Base-by-base conservation (phyloP, 2,113 vertebrate genomes). In the Chrysemys picta region DNA sequence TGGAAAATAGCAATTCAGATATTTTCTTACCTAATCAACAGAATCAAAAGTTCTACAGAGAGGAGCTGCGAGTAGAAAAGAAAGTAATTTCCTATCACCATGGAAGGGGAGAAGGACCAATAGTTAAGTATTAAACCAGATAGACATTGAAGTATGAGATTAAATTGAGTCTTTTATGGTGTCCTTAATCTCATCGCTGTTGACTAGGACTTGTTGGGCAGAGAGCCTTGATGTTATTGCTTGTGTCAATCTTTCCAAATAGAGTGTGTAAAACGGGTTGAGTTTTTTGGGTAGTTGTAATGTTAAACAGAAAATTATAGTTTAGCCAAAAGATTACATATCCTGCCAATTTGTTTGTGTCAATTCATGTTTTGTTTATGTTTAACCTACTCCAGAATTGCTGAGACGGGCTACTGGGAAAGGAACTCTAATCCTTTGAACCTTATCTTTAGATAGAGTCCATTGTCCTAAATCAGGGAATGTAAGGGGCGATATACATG, bases 1-100 rank as follows among this genome's bases (percentile, higher is more conserved):
- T 85, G 29, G 82, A 94, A 90, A 82, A 84, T 62, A 94, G 72
- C 85, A 88, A 29, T 62, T 93, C 62, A 92, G 80, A 93, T 69
- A 22, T 87, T 69, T 94, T 95, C 47, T 87, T 96, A 94, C 75
- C 80, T 96, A 97, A 93, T 93, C 91, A 97, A 89, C 72, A 93
- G 31, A 69, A 38, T 19, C 35, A 72, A 72, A 72, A 57, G 38
- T 45, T 56, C 38, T 27, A 22, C 14, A 57, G 53, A 25, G n/a
- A 10, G 4, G 13, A 42, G 5, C 8, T 57, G 24, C 24, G 42
- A 47, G 10, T 45, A 45, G 10, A 82, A 27, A 82, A 52, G 17
- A 35, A 54, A 82, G n/a, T 42, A 38, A 57, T 82, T 82, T 82
- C 16, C 53, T n/a, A 82, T 19, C 38, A 42, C 14, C n/a, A 19